Base-by-base conservation (phyloP, 2,888 invertebrate genomes). In the Thysanoteuthis rhombus region DNA sequence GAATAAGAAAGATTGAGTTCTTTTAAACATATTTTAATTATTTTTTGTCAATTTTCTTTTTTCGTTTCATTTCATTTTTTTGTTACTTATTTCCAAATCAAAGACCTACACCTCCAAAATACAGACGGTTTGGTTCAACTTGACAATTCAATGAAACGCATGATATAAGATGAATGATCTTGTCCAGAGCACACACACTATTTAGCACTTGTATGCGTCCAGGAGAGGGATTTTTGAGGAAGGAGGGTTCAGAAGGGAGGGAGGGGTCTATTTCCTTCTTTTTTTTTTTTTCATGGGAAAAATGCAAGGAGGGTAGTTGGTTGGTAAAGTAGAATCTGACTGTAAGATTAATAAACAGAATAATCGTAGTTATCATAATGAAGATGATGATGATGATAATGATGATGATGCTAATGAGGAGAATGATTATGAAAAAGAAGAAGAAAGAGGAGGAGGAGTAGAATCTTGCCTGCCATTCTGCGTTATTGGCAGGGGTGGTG, bases 1-100 rank as follows among this genome's bases (percentile, higher is more conserved):
- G 75, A 75, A 75, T n/a, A 75, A 75, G n/a, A 75, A 75, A 75
- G n/a, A 75, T 75, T 75, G n/a, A 75, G 75, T 75, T 75, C 75
- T 36, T 75, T 75, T 75, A 75, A 75, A 75, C 75, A 75, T n/a
- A 75, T 75, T 75, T 75, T 75, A 75, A 75, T 75, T 75, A n/a
- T 75, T 75, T n/a, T 75, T 36, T 75, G 52, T 52, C 52, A 52
- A 52, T 75, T 75, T 75, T 75, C 36, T 75, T 75, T n/a, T n/a
- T 75, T 19, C 4, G 36, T 75, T 75, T 75, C n/a, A n/a, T 75
- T 75, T 75, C 12, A 16, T n/a, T 75, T 75, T 75, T 36, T 75
- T 75, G 75, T 75, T n/a, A 52, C 52, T 52, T 52, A 75, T 75
- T 36, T 75, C 75, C 75, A 75, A 75, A n/a, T 75, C n/a, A 75